Evolutionary conservation across 37 sponge, comb jelly and placozoan genomes (phyloP).

Genomic region (Petrosia ficiformis): DNA sequence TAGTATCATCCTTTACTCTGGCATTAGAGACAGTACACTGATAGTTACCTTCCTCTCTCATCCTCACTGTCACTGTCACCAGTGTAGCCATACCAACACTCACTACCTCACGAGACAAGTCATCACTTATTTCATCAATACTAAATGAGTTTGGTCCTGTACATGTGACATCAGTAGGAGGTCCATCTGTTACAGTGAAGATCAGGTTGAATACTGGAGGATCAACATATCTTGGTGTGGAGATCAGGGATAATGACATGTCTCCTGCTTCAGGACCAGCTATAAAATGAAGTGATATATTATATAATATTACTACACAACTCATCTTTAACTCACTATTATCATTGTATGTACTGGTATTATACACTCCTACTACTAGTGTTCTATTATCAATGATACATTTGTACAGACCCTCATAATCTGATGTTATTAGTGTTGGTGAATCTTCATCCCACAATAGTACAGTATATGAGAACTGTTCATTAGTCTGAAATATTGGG

Average conservation of each 20-base stretch:
- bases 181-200: constrained; percentile 3
- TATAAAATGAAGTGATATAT: not conserved
- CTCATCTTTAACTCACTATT: constrained; percentile 10
- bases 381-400: constrained; percentile 30
- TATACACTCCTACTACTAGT: constrained; percentile 31
- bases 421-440: too few species aligned
- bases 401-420: constrained; percentile 30
- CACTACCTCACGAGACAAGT: not conserved
- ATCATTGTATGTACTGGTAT: not conserved
- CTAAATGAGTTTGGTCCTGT: too few species aligned
- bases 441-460: too few species aligned
- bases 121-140: not conserved
- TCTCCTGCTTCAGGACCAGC: constrained; percentile 11
- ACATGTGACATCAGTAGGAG: constrained; percentile 16
- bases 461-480: too few species aligned
- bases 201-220: constrained; percentile 14
- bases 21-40: constrained; percentile 19
- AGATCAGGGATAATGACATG: not conserved
- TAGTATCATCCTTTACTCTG: not conserved
- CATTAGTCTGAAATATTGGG: too few species aligned
- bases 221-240: constrained; percentile 4
- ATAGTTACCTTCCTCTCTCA: constrained; percentile 14
- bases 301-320: not conserved
- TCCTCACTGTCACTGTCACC: constrained; percentile 12
- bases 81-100: not conserved